phyloP scores from a whole-genome alignment of 2,797 vertebrate genomes.

The Loriculus beryllinus region DNA sequence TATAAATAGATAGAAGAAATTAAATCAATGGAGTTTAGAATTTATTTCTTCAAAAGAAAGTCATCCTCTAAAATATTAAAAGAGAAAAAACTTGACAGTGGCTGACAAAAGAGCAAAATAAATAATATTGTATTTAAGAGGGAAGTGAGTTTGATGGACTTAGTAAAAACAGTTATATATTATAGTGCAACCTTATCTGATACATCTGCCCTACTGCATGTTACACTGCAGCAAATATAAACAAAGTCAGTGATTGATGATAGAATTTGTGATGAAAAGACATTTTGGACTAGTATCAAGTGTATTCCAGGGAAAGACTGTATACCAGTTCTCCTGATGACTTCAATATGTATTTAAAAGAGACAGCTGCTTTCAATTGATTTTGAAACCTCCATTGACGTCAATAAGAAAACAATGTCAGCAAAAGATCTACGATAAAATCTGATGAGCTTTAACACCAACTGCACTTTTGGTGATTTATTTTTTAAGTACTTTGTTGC shows the following conservation, averaged over 20 bases:
- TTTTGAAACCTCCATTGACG: not conserved
- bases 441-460: not conserved
- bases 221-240: not conserved
- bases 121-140: not conserved
- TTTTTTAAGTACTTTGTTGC: not conserved
- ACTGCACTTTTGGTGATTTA: not conserved
- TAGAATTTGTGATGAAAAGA: not conserved
- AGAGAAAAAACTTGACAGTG: not conserved
- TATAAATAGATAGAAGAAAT: not conserved
- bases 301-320: not conserved
- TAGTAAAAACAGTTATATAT: not conserved
- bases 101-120: not conserved
- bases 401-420: constrained; percentile 24
- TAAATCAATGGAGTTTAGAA: not conserved
- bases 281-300: not conserved
- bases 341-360: not conserved
- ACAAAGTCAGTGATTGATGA: not conserved
- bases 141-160: not conserved
- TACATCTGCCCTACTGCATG: not conserved
- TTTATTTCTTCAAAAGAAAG: not conserved
- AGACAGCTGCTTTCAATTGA: constrained; percentile 24
- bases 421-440: not conserved
- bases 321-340: not conserved
- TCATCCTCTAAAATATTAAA: not conserved
- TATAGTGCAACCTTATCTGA: not conserved